A percentile compares a stretch with the other conserved stretches of the same genome.
Evolutionary conservation across 2,113 vertebrate genomes (phyloP).

Genomic region (Jaculus jaculus): DNA sequence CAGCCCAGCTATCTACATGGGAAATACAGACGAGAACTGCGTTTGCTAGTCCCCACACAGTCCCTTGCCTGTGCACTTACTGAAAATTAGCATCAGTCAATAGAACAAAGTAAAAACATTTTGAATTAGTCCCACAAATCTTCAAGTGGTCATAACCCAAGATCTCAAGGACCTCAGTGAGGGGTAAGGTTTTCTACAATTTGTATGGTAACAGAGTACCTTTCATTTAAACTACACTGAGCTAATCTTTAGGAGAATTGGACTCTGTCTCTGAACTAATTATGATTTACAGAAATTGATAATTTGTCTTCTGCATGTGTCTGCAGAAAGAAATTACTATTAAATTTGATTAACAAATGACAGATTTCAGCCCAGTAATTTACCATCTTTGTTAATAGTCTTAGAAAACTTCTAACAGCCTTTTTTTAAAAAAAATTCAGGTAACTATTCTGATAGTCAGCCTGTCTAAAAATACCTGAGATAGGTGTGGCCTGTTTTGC

Average conservation of each 20-base stretch:
- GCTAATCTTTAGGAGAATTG: conserved; percentile 68
- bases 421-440: conserved; percentile 49
- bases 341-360: conserved; percentile 82
- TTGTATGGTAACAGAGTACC: conserved; percentile 15
- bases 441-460: conserved; percentile 14
- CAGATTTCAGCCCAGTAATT: conserved; percentile 81
- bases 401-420: conserved; percentile 71
- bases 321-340: conserved; percentile 79
- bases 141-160: conserved; percentile 45
- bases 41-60: not conserved
- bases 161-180: not conserved
- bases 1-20: not conserved
- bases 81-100: conserved; percentile 46
- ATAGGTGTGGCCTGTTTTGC: not conserved
- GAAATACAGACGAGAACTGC: not conserved
- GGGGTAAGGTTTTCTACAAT: not conserved
- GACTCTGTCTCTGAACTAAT: conserved; percentile 72
- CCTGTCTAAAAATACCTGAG: not conserved
- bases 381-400: conserved; percentile 81
- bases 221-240: conserved; percentile 62
- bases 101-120: conserved; percentile 61
- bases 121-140: not conserved
- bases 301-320: conserved; percentile 76
- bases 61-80: not conserved
- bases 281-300: conserved; percentile 76